phyloP scores from a whole-genome alignment of 2,888 invertebrate genomes.

The Trichopoda pennipes region DNA sequence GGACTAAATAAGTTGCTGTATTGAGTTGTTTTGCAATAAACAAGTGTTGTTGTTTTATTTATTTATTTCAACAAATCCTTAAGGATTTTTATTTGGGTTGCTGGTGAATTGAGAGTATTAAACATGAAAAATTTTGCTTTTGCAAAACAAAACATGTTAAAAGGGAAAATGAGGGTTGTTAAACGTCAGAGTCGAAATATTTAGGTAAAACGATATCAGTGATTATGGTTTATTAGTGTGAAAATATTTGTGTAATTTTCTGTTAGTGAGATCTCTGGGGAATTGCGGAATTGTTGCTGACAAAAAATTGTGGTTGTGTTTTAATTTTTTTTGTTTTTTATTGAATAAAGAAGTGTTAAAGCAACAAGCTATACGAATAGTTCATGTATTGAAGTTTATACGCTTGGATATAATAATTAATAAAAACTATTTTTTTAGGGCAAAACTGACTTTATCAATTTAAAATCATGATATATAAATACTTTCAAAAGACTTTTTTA shows the following conservation, averaged over 20 bases:
- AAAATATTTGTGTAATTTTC: constrained; percentile 76
- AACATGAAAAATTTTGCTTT: constrained; percentile 36
- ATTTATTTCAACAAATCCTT: constrained; percentile 59
- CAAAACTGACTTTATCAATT: too few relatives aligned
- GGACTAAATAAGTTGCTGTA: constrained; percentile 21
- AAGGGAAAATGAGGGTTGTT: not conserved
- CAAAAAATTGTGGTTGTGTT: constrained; percentile 1
- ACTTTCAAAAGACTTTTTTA: too few relatives aligned
- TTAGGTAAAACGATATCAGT: constrained; percentile 68
- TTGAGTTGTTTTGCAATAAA: constrained; percentile 50
- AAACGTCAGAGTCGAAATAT: constrained; percentile 8
- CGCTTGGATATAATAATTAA: not conserved
- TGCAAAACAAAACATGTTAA: not conserved
- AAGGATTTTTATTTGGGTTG: constrained; percentile 49
- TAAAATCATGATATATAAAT: too few relatives aligned
- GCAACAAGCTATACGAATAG: not conserved
- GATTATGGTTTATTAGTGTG: constrained; percentile 74
- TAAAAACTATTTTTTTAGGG: too few relatives aligned
- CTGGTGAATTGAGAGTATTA: constrained; percentile 25
- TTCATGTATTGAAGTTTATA: not conserved
- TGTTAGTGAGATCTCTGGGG: constrained; percentile 61
- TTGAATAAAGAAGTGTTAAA: not conserved
- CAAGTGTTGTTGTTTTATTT: constrained; percentile 59
- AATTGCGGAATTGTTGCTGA: constrained; percentile 30
- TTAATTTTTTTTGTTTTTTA: not conserved